These are phyloP conservation scores for Naso thynnoides DNA, from an alignment of 2,797 vertebrate species.

Conservation along the genomic window DNA sequence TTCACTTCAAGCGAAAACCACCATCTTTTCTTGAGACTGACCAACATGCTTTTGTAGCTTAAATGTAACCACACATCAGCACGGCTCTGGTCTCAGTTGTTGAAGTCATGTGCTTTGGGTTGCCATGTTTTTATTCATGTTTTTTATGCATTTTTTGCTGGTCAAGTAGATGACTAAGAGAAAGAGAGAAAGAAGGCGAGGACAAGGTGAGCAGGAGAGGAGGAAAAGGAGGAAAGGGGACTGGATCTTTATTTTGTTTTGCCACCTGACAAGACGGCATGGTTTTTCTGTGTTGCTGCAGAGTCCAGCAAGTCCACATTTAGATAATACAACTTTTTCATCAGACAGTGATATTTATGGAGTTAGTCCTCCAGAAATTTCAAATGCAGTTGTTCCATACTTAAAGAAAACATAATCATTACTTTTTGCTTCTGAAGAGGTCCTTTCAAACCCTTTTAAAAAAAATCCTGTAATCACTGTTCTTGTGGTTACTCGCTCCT, in stretches of 20 bases:
- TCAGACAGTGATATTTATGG: too few species aligned
- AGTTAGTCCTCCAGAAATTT: too few species aligned
- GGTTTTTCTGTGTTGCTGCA: too few species aligned
- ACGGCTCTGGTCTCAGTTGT: background rate
- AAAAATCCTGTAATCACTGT: slow-evolving; percentile 19
- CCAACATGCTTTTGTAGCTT: background rate
- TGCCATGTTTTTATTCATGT: background rate
- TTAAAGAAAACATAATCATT: background rate
- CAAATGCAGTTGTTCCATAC: too few species aligned
- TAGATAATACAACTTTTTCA: too few species aligned
- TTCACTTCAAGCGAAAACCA: background rate
- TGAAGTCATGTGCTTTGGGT: background rate
- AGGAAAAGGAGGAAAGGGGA: background rate
- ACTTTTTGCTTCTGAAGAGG: background rate
- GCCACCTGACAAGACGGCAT: too few species aligned
- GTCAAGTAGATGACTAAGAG: background rate
- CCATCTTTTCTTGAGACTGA: background rate
- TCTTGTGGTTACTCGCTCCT: slow-evolving; percentile 16
- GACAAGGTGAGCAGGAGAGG: background rate
- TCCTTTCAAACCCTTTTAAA: slow-evolving; percentile 9
- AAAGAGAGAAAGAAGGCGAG: background rate
- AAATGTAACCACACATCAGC: background rate
- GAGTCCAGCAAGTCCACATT: too few species aligned
- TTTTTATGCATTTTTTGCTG: background rate
- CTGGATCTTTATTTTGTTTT: too few species aligned